Conservation (phyloP, 92 coral and sea anemone species). For the Epizoanthus illoricatus region DNA sequence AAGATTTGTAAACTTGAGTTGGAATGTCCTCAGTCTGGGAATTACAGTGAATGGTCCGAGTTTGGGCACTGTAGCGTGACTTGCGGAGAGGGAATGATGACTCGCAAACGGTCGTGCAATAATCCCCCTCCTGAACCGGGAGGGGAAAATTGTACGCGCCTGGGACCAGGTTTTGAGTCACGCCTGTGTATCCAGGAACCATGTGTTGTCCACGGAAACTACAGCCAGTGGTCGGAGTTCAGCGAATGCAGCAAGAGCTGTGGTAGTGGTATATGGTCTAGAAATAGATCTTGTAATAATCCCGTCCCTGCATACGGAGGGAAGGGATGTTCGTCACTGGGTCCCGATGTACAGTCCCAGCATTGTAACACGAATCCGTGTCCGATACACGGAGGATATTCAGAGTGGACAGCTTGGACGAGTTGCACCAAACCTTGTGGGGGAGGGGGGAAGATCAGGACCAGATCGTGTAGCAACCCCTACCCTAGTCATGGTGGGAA, state of each 20-base stretch:
- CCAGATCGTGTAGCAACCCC: conserved; percentile 67
- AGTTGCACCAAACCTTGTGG: conserved; percentile 68
- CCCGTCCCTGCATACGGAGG: conserved; percentile 65
- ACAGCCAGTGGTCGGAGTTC: conserved; percentile 63
- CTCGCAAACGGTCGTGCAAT: conserved; percentile 67
- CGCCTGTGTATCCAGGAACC: conserved; percentile 50
- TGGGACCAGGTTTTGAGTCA: conserved; percentile 58
- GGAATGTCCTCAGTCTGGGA: conserved; percentile 75
- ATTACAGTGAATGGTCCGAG: conserved; percentile 75
- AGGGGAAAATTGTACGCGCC: conserved; percentile 61
- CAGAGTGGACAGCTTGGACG: conserved; percentile 69
- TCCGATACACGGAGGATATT: conserved; percentile 69
- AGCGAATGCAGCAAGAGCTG: conserved; percentile 55
- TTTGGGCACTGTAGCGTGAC: conserved; percentile 72
- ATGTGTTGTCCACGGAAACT: conserved; percentile 53
- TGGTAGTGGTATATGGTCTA: conserved; percentile 48
- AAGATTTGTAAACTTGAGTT: conserved; percentile 36
- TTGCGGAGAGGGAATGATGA: conserved; percentile 72
- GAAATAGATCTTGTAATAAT: conserved; percentile 57
- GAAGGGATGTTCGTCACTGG: conserved; percentile 50
- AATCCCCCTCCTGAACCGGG: conserved; percentile 65
- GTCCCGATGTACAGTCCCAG: conserved; percentile 36
- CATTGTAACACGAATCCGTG: conserved; percentile 68
- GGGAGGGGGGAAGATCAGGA: conserved; percentile 54
- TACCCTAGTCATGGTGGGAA: conserved; percentile 66